Base-by-base conservation (phyloP, 2,113 vertebrate genomes). In the Budorcas taxicolor region DNA sequence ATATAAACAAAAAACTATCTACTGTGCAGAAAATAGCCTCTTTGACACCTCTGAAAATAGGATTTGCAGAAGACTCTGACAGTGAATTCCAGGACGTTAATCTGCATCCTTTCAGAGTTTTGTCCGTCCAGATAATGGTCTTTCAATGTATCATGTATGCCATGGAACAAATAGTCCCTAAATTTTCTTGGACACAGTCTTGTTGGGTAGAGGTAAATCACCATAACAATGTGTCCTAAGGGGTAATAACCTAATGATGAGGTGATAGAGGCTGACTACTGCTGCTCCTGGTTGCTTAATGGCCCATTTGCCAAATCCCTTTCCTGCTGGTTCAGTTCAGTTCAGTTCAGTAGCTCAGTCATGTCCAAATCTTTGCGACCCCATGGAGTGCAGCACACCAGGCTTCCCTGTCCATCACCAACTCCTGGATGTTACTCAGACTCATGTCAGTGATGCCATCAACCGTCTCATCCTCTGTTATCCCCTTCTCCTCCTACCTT, bases 371-470 rank as follows among this genome's bases (percentile, higher is more conserved):
- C 6, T 62, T 33, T 62, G 60, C 0, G 31, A 64, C 60, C 31
- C 31, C 3, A 33, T 33, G 60, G 14, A 33, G 1, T 4, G 60
- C 60, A 64, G 31, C 31, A 33, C 6, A 16, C 60, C 31, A 64
- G 60, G 6, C 6, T 16, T 64, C 60, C 31, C 31, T 64, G 6
- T 16, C 31, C 14, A 64, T 64, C 1, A 64, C 60, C 60, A 64
- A 7, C 31, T 33, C 31, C 14, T 0, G 0, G 60, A 64, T 31
- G 3, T 16, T 33, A 33, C 60, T 33, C 3, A 33, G 31, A 64
- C 60, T 16, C 6, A 33, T 64, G 31, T 64, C 60, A 16, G 60
- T 33, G 60, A 64, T 64, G 14, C 14, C 60, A 16, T 16, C 60
- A 64, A 33, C 31, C 14, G 16, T 64, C 31, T 64, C 60, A 62